These are phyloP conservation scores for Autographa gamma DNA, from an alignment of 2,888 invertebrate species.

Conservation along the genomic window DNA sequence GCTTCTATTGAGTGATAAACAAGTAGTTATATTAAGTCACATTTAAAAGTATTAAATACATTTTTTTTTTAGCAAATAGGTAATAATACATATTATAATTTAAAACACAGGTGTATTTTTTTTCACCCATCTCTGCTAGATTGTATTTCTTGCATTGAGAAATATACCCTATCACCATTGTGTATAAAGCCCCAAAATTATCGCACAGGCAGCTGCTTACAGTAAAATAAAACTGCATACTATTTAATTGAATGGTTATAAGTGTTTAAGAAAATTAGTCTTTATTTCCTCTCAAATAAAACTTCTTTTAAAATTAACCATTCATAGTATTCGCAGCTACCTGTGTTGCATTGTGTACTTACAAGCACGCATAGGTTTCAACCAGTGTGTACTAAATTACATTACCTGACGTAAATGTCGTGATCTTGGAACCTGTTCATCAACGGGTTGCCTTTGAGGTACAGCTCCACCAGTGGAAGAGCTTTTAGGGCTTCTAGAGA, in stretches of 20 bases:
- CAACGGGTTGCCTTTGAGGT: slow-evolving; percentile 94
- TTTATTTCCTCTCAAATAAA: too few species aligned
- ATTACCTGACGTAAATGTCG: slow-evolving; percentile 95
- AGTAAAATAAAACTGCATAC: background rate
- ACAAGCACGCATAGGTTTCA: slow-evolving; percentile 38
- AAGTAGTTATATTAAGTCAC: slow-evolving; percentile 12
- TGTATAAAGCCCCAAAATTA: background rate
- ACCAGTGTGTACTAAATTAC: slow-evolving; percentile 57
- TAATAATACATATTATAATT: background rate
- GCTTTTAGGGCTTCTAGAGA: slow-evolving; percentile 91
- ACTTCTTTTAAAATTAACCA: background rate
- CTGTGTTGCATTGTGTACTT: slow-evolving; percentile 7
- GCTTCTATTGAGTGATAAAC: slow-evolving; percentile 45
- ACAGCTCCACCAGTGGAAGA: slow-evolving; percentile 92
- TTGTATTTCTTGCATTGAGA: background rate
- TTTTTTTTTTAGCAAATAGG: background rate
- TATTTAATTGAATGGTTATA: background rate
- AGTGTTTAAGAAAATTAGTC: too few species aligned
- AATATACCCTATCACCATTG: background rate
- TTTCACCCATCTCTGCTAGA: background rate
- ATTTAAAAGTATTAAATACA: background rate
- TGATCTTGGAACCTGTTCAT: slow-evolving; percentile 94
- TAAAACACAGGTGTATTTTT: background rate
- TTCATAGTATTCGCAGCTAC: background rate
- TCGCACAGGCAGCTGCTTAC: background rate